phyloP scores from a whole-genome alignment of 30 jellyfish, hydroid and myxozoan genomes.

The Aurelia aurita region DNA sequence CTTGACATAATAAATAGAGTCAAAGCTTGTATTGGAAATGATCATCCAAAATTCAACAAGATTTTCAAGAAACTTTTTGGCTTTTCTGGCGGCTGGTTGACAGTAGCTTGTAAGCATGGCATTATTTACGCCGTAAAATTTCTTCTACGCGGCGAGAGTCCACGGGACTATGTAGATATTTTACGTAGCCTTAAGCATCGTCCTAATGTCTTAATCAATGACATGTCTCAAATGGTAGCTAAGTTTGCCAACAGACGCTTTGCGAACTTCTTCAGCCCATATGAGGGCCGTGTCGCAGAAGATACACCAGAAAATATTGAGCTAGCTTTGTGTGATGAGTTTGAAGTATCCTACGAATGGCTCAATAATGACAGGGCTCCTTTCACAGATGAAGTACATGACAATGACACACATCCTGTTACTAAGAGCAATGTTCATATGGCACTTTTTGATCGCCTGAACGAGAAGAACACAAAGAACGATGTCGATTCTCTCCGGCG shows the following conservation, averaged over 20 bases:
- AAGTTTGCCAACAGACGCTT: conserved; percentile 26
- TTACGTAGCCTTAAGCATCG: conserved; percentile 25
- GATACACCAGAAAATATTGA: conserved; percentile 16
- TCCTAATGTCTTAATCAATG: conserved; percentile 50
- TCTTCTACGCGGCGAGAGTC: conserved; percentile 50
- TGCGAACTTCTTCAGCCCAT: conserved; percentile 28
- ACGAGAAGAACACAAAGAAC: conserved; percentile 31
- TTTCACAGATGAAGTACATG: not conserved
- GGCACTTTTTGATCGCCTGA: conserved; percentile 40
- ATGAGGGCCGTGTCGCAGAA: conserved; percentile 50
- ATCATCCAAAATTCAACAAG: conserved; percentile 19
- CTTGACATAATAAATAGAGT: conserved; percentile 45
- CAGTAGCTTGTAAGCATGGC: conserved; percentile 49
- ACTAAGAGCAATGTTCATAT: conserved; percentile 29
- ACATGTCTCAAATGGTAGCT: conserved; percentile 65
- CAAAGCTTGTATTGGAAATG: conserved; percentile 5
- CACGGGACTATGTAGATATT: conserved; percentile 51
- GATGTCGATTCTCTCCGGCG: conserved; percentile 35
- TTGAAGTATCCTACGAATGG: conserved; percentile 46
- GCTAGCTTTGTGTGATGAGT: conserved; percentile 3
- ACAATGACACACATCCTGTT: conserved; percentile 2
- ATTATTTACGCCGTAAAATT: conserved; percentile 30
- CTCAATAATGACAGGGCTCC: not conserved
- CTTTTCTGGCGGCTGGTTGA: conserved; percentile 71
- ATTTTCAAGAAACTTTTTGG: conserved; percentile 50